Evolutionary conservation across 2,113 vertebrate species (phyloP), one percentile per base, ranked within the genome.

Genomic region (Odontesthes bonariensis): DNA sequence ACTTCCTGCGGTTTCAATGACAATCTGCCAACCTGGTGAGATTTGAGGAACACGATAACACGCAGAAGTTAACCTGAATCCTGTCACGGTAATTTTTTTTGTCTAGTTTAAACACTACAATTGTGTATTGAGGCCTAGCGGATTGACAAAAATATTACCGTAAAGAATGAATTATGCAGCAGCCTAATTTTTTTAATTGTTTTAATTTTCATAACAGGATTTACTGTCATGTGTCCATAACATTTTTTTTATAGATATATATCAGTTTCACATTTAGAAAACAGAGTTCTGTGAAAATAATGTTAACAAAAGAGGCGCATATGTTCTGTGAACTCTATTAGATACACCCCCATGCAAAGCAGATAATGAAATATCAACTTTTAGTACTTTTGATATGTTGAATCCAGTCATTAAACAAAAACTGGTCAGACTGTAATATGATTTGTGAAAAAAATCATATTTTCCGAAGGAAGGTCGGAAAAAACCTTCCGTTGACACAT

Each of bases 1-100:
- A 53, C 42, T 49, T 54, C 58, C 53, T 64, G 42, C 44, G 58
- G 82, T 64, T 84, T 53, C 16, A 54, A 9, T 82, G 79, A 75
- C 13, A 6, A 23, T 32, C 79, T 63, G 65, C 58, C 17, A 1
- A 20, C 46, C 46, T 10, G 38, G 70, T 8, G 8, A 54, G 62
- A 64, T 81, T 13, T 65, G 77, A 81, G 56, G 40, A 85, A 55
- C 57, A 35, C 0, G n/a, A 14, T 22, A 55, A 57, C n/a, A 23
- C 7, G 11, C 1, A 8, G 31, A 11, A 49, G 6, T 4, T 13
- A 51, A 20, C 22, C 23, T 40, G 7, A 4, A 5, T 61, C 35
- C 10, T 17, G 38, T n/a, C 17, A 38, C 12, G 17, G 4, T 40
- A 52, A 16, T 20, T 16, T 44, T 46, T 19, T n/a, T 47, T 20